Base-by-base conservation (phyloP, 2,888 invertebrate species). In the Leptodirus hochenwartii region DNA sequence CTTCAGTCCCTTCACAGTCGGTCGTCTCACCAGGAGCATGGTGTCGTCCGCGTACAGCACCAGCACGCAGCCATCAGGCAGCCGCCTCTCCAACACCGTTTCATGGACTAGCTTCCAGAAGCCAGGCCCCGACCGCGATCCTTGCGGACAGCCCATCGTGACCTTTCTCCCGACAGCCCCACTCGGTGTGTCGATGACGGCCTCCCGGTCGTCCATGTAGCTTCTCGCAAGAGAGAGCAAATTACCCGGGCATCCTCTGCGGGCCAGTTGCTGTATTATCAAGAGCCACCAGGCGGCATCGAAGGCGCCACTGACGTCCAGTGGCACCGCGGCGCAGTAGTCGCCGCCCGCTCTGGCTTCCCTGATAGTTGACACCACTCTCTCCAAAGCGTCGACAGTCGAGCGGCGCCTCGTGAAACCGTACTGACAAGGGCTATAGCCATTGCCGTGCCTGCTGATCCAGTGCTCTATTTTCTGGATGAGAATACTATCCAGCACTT, bases 281-380 rank as follows among this genome's bases (percentile, higher is more conserved):
- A 30, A 29, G 3, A 43, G 45, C 44, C 45, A 45, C 45, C 43
- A 46, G 1, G 45, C 44, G 27, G 34, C 40, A 23, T 47, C 45
- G 22, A 47, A 47, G 12, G 45, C 46, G 11, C 39, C 40, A 12
- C 22, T 12, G 3, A 40, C 37, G 25, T 40, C 37, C n/a, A 40
- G 12, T 10, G 36, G 22, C 3, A 40, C 30, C 3, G 26, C 22
- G 16, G 35, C 34, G 22, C 37, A 25, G 25, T 38, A 36, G 8
- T 31, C 29, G 2, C 31, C 27, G 13, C 14, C 16, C 17, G 17
- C n/a, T 10, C 12, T 22, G 4, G 22, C 29, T 16, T 3, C 17
- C 4, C 16, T 32, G 3, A 29, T 9, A 8, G 12, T 10, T 15
- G 23, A 20, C 4, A 32, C 15, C 5, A 32, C 29, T 9, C 12